Evolutionary conservation across 2,797 vertebrate genomes (phyloP).

Genomic region (Poecilia gillii): DNA sequence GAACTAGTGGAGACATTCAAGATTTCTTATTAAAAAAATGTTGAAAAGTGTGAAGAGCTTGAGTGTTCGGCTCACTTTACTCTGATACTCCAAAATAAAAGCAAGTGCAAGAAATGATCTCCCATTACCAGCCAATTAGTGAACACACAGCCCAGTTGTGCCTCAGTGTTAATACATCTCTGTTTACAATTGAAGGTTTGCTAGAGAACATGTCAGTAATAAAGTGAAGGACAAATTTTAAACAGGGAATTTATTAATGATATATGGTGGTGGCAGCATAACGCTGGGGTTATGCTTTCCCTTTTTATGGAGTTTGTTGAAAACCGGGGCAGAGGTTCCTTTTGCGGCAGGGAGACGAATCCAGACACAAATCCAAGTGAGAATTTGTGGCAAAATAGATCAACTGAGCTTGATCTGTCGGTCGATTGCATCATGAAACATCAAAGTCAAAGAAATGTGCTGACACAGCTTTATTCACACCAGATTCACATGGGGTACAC

Average conservation of each 20-base stretch:
- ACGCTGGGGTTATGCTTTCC: background rate
- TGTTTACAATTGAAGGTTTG: background rate
- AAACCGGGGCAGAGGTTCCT: background rate
- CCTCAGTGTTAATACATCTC: background rate
- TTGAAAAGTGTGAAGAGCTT: background rate
- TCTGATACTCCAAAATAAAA: too few species aligned
- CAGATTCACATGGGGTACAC: background rate
- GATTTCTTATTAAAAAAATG: background rate
- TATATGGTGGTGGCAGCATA: background rate
- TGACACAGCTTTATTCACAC: background rate
- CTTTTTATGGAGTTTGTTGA: background rate
- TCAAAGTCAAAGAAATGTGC: background rate
- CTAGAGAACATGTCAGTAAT: background rate
- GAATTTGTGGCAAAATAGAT: background rate
- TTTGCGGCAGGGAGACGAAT: background rate
- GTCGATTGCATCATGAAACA: background rate
- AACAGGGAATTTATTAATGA: background rate
- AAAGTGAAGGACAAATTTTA: background rate
- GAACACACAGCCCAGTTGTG: background rate
- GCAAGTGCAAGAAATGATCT: background rate
- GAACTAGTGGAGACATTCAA: background rate
- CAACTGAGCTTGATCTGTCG: background rate
- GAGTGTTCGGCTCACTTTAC: background rate
- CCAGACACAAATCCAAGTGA: background rate
- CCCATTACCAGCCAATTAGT: background rate